A percentile compares a stretch with the other conserved stretches of the same genome.
Evolutionary conservation across 2,888 invertebrate genomes (phyloP).

Genomic region (Hydraecia micacea): DNA sequence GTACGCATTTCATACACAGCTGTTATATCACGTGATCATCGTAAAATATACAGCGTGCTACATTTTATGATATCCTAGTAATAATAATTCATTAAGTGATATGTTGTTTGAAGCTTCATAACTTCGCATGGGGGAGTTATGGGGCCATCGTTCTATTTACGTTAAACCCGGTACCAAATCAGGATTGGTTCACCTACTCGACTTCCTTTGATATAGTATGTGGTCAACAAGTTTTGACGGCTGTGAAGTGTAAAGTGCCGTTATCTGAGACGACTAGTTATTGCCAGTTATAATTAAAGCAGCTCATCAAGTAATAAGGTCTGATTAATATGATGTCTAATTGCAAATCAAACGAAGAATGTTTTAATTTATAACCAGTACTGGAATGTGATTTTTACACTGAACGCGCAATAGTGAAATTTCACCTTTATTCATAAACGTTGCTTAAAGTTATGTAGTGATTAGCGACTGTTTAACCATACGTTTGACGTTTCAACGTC

Average conservation of each 20-base stretch:
- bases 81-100: constrained; percentile 63
- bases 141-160: constrained; percentile 49
- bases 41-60: constrained; percentile 83
- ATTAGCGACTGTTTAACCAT: neutral
- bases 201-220: constrained; percentile 45
- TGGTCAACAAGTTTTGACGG: constrained; percentile 48
- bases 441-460: neutral
- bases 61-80: constrained; percentile 69
- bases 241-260: constrained; percentile 35
- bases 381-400: neutral
- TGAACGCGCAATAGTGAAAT: neutral
- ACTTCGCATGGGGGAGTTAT: constrained; percentile 39
- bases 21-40: constrained; percentile 83
- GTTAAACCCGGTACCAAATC: constrained; percentile 49
- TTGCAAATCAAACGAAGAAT: constrained; percentile 7
- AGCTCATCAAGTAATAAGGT: constrained; percentile 26
- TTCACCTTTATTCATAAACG: neutral
- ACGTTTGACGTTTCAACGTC: neutral
- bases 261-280: constrained; percentile 46
- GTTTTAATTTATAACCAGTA: neutral
- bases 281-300: constrained; percentile 53
- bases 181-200: constrained; percentile 51
- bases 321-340: constrained; percentile 17
- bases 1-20: constrained; percentile 80
- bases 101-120: constrained; percentile 43